A percentile compares a stretch with the other conserved stretches of the same genome.
Conservation (phyloP, 2,888 invertebrate genomes). For the Zhuqinia jingwanae region DNA sequence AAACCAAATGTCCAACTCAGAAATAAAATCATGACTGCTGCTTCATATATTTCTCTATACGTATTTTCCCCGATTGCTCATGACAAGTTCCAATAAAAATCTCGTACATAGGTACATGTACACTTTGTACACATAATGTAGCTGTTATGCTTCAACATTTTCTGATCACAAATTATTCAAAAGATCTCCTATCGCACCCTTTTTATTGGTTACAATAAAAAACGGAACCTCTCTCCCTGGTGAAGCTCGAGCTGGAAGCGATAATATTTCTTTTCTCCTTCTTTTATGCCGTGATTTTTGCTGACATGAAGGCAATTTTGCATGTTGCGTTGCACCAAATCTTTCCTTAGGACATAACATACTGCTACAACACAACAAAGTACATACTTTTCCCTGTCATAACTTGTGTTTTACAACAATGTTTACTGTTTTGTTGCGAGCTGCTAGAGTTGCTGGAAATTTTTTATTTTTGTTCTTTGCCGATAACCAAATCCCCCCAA, state of each 20-base stretch:
- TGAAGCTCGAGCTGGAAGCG: constrained; percentile 18
- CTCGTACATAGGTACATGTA: too few relatives aligned
- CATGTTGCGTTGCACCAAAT: constrained; percentile 18
- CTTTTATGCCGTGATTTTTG: constrained; percentile 3
- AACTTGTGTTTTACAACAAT: constrained; percentile 20
- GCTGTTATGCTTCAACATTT: neutral
- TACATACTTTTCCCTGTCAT: constrained; percentile 42
- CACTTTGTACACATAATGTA: too few relatives aligned
- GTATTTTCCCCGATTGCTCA: neutral
- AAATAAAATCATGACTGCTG: too few relatives aligned
- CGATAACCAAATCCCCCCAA: constrained; percentile 38
- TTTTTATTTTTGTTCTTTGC: neutral
- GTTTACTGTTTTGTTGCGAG: constrained; percentile 16
- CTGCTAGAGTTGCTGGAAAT: neutral
- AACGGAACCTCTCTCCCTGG: too few relatives aligned
- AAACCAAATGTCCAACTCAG: too few relatives aligned
- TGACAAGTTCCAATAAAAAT: constrained; percentile 52
- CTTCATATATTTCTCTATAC: too few relatives aligned
- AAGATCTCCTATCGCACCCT: constrained; percentile 31
- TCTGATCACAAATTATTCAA: constrained; percentile 48
- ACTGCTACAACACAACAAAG: neutral
- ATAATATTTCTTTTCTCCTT: neutral
- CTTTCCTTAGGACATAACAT: constrained; percentile 15
- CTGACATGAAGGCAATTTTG: constrained; percentile 31
- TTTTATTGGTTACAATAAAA: constrained; percentile 43